Base-by-base conservation (phyloP, 2,113 vertebrate species). In the Cichladusa arquata region DNA sequence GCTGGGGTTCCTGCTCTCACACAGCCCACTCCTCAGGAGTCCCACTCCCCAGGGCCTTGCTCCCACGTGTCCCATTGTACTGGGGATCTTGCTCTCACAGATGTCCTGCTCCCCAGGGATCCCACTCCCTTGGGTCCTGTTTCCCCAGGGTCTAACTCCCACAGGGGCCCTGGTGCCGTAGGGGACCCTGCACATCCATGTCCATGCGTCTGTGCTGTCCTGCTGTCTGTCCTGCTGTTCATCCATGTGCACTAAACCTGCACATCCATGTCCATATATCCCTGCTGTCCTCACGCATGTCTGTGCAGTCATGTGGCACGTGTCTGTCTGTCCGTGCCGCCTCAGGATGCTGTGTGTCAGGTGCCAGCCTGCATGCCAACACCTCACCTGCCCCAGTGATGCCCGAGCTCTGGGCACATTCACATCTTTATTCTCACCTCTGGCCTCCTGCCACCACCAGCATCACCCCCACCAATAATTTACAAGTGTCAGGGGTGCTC, bases 381-480 rank as follows among this genome's bases (percentile, higher is more conserved):
- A 31, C 54, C 54, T 86, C 3, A 0, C 58, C 50, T 6, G 0
- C 44, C 57, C 74, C 91, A 95, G 88, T 62, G 82, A 95, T 2
- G 18, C 88, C 94, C 0, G 33, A 94, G 74, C 88, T 79, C 38
- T 83, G 88, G 57, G 56, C 92, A 93, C 16, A 0, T 93, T 95
- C 86, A 94, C 70, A 71, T 71, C 70, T 96, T 96, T 96, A 96
- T 95, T 96, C 36, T 79, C 26, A 7, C 58, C 31, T 70, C 65
- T 3, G 8, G 81, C 61, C 42, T 86, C n/a, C 67, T 0, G 1
- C 78, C 65, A 15, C 64, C 38, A 14, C 19, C 11, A 26, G 9
- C 69, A 17, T 73, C 17, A 2, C 26, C 65, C 50, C 36, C 54
- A 36, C 6, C 0, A 24, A 73, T 80, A 80, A 90, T 50, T 84